Evolutionary conservation across 2,797 vertebrate genomes (phyloP).

Genomic region (Dicrostonyx torquatus): DNA sequence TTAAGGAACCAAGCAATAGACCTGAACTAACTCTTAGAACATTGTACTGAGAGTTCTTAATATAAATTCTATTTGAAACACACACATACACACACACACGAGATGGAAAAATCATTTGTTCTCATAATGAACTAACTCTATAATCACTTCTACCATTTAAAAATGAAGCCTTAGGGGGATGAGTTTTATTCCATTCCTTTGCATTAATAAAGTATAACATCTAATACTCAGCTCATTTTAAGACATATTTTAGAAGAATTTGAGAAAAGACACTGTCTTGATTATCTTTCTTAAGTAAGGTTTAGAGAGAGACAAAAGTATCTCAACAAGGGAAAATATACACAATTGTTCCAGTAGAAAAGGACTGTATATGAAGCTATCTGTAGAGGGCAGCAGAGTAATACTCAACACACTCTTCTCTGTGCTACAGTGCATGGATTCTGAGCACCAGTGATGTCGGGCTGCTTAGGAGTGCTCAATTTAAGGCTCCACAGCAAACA

Average conservation of each 20-base stretch:
- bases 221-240: not conserved
- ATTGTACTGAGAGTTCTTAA: not conserved
- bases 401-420: not conserved
- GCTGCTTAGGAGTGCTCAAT: not conserved
- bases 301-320: slow-evolving; percentile 41
- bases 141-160: not conserved
- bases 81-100: not conserved
- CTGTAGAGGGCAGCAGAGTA: slow-evolving; percentile 34
- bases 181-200: not conserved
- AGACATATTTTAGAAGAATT: not conserved
- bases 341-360: not conserved
- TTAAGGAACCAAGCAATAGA: not conserved
- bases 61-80: not conserved
- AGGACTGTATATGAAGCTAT: not conserved
- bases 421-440: not conserved
- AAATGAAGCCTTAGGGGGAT: not conserved
- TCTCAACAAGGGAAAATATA: not conserved
- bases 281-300: slow-evolving; percentile 46
- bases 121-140: not conserved
- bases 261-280: not conserved
- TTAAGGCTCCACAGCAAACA: not conserved
- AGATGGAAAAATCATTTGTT: not conserved
- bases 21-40: not conserved
- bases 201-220: not conserved
- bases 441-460: not conserved